phyloP scores from a whole-genome alignment of 1,140 invertebrate species.

The Tetranychus urticae region DNA sequence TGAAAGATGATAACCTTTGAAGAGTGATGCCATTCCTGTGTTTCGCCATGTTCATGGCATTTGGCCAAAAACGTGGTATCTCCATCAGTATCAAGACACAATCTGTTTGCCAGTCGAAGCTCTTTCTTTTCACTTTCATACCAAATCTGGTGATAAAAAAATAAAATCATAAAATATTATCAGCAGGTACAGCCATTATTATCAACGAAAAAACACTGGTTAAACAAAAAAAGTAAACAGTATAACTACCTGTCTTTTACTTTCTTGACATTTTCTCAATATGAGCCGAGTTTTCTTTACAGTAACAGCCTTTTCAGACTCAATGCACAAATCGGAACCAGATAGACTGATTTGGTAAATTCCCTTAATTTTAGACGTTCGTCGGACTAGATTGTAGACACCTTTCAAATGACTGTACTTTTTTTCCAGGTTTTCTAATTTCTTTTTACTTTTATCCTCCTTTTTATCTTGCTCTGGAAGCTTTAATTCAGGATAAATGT shows the following conservation, averaged over 20 bases:
- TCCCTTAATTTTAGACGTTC: conserved; percentile 4
- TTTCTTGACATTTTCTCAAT: conserved; percentile 38
- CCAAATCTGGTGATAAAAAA: conserved; percentile 38
- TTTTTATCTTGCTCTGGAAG: conserved; percentile 9
- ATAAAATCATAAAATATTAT: conserved; percentile 2
- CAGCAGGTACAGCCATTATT: neutral
- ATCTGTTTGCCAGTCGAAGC: conserved; percentile 50
- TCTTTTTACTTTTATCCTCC: conserved; percentile 17
- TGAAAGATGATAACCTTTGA: conserved; percentile 25
- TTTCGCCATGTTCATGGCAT: conserved; percentile 69
- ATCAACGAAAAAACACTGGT: too few relatives aligned
- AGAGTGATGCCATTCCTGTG: conserved; percentile 65
- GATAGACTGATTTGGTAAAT: conserved; percentile 35
- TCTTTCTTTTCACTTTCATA: conserved; percentile 61
- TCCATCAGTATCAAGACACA: conserved; percentile 53
- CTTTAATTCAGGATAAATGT: conserved; percentile 60
- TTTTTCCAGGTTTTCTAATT: conserved; percentile 38
- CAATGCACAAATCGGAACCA: conserved; percentile 43
- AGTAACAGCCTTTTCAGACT: conserved; percentile 51
- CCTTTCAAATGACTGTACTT: conserved; percentile 24
- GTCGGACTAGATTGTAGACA: conserved; percentile 6
- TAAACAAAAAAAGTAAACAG: neutral
- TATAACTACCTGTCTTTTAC: conserved; percentile 33
- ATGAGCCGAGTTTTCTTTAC: conserved; percentile 44
- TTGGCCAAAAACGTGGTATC: conserved; percentile 45